A percentile compares a stretch with the other conserved stretches of the same genome.
These are phyloP conservation scores for Caenorhabditis sp. DNA, from an alignment of 2,888 invertebrate species.

Conservation along the genomic window DNA sequence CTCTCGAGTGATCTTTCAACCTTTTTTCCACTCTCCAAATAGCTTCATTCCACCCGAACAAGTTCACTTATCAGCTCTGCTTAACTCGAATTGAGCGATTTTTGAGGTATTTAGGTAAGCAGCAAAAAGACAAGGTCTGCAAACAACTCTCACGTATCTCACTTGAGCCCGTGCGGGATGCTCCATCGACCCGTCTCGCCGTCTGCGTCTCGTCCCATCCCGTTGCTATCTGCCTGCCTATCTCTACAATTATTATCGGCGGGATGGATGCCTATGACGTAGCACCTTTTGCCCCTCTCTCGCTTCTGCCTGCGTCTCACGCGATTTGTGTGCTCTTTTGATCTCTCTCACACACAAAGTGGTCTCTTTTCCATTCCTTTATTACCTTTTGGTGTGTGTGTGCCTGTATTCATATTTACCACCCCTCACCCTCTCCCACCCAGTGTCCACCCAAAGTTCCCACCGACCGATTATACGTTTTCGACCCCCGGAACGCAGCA, in stretches of 20 bases:
- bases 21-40: slow-evolving; percentile 6
- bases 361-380: slow-evolving; percentile 29
- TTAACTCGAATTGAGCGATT: slow-evolving; percentile 24
- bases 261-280: slow-evolving; percentile 63
- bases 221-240: slow-evolving; percentile 29
- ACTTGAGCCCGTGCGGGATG: slow-evolving; percentile 52
- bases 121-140: slow-evolving; percentile 51
- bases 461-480: neutral
- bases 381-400: slow-evolving; percentile 57
- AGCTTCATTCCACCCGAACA: slow-evolving; percentile 36
- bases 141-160: slow-evolving; percentile 41
- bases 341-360: slow-evolving; percentile 29
- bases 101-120: slow-evolving; percentile 46
- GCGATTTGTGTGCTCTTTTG: slow-evolving; percentile 36
- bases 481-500: neutral
- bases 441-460: slow-evolving; percentile 21
- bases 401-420: slow-evolving; percentile 60
- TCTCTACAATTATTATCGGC: slow-evolving; percentile 61
- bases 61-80: slow-evolving; percentile 30
- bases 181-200: slow-evolving; percentile 26
- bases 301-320: slow-evolving; percentile 38
- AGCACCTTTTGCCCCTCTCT: slow-evolving; percentile 33
- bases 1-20: slow-evolving; percentile 32
- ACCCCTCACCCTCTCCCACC: slow-evolving; percentile 19
- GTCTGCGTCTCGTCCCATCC: slow-evolving; percentile 11